Percentiles rank a stretch among this genome's conserved stretches.
These are phyloP conservation scores for Rhopalosiphum padi DNA, from an alignment of 1,140 invertebrate species.

Conservation along the genomic window DNA sequence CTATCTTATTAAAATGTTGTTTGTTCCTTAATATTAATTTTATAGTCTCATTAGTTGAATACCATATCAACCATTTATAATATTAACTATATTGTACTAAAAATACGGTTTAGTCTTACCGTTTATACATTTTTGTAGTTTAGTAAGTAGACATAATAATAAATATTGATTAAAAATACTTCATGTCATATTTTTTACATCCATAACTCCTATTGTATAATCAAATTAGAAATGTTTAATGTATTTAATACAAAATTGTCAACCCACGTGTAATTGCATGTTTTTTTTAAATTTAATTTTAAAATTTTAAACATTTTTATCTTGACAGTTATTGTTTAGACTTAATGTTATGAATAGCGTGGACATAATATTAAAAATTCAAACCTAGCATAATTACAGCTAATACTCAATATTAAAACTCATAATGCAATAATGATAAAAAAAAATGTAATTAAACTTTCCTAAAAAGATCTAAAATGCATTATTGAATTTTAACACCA, in stretches of 20 bases:
- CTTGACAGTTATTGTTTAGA: not conserved
- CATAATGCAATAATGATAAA: not conserved
- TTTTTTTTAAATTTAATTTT: not conserved
- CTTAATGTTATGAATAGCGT: not conserved
- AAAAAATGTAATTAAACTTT: not conserved
- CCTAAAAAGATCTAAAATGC: no score
- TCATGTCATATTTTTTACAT: not conserved
- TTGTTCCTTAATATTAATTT: not conserved
- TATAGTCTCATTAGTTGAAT: not conserved
- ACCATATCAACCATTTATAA: not conserved
- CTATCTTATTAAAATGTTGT: not conserved
- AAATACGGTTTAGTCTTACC: not conserved
- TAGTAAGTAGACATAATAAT: not conserved
- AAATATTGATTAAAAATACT: not conserved
- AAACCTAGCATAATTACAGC: not conserved
- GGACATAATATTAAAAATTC: not conserved
- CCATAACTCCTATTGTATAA: not conserved
- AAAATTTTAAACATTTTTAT: not conserved
- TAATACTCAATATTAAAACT: no score
- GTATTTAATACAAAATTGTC: not conserved
- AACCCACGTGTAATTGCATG: not conserved
- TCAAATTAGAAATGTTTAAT: not conserved
- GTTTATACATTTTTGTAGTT: not conserved
- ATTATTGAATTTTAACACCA: not conserved
- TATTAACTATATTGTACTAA: not conserved